Base-by-base conservation (phyloP, 2,113 vertebrate species). In the Monopterus albus region DNA sequence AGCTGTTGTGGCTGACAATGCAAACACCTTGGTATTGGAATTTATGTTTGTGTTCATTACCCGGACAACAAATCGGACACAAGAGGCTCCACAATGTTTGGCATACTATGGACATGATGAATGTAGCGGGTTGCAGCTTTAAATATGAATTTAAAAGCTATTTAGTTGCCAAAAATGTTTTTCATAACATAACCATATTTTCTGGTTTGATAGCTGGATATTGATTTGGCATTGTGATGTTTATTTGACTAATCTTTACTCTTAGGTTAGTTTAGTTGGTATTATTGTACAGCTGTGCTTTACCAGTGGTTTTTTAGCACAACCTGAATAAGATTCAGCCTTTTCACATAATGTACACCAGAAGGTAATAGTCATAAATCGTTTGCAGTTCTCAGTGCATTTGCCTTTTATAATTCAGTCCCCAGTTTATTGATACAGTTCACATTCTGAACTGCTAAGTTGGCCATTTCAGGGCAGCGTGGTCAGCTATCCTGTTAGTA, bases 391-490 rank as follows among this genome's bases (percentile, higher is more conserved):
- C 65, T 38, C 46, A 7, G 62, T 51, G 53, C 42, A 26, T 82
- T 74, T 63, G 59, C 71, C 46, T 38, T 79, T 73, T 51, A 69
- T 79, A 72, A 82, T 78, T 80, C 70, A 84, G 76, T 60, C 53
- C 66, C 42, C 5, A 4, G 17, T 75, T 81, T 79, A 75, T 83
- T 84, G 76, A 79, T 67, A 81, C 53, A 13, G 49, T 66, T 85
- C 66, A 60, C 82, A 70, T 53, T 55, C 67, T 52, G 20, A 64
- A 55, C 40, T 35, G 84, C 83, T 75, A 65, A 77, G 42, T 83
- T 50, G 6, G 69, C 31, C 5, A 0, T 65, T 64, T 63, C 39
- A 6, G 36, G 4, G 51, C 42, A 52, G 74, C 73, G 1, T 3
- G 47, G 69, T 79, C 80, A 80, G 82, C 78, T 50, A 2, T 72